A percentile compares a stretch with the other conserved stretches of the same genome.
These are phyloP conservation scores for Papilio gigon DNA, from an alignment of 2,888 invertebrate species.

Conservation along the genomic window DNA sequence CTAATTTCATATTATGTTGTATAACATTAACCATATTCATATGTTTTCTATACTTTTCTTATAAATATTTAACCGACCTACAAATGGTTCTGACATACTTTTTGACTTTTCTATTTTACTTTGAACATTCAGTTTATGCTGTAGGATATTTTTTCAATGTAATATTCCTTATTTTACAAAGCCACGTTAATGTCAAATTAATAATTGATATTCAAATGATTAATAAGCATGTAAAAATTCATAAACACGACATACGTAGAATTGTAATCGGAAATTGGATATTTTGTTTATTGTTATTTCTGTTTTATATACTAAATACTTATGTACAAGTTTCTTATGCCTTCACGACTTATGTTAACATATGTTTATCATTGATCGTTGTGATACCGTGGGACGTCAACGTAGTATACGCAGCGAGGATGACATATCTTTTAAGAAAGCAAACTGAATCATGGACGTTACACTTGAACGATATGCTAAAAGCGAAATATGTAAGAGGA, in stretches of 20 bases:
- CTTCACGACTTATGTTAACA: neutral
- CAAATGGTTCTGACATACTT: neutral
- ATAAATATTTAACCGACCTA: neutral
- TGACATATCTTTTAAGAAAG: slow-evolving; percentile 7
- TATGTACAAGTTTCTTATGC: neutral
- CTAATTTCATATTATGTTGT: slow-evolving; percentile 4
- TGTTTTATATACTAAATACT: neutral
- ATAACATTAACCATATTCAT: neutral
- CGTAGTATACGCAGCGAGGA: slow-evolving; percentile 16
- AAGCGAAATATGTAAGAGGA: neutral
- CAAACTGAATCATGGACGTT: slow-evolving; percentile 12
- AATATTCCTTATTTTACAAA: slow-evolving; percentile 3
- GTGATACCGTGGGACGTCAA: slow-evolving; percentile 1
- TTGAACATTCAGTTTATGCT: neutral
- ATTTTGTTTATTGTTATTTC: neutral
- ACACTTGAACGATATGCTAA: neutral
- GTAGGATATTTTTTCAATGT: neutral
- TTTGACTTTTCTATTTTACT: neutral
- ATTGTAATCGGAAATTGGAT: slow-evolving; percentile 25
- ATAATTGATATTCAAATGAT: slow-evolving; percentile 25
- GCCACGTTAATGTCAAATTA: slow-evolving; percentile 10
- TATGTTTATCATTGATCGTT: neutral
- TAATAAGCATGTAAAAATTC: neutral
- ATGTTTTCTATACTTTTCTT: neutral
- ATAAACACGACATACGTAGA: neutral